Evolutionary conservation across 2,797 vertebrate genomes (phyloP), one percentile per base, ranked within the genome.

Genomic region (Poeciliopsis presidionis): DNA sequence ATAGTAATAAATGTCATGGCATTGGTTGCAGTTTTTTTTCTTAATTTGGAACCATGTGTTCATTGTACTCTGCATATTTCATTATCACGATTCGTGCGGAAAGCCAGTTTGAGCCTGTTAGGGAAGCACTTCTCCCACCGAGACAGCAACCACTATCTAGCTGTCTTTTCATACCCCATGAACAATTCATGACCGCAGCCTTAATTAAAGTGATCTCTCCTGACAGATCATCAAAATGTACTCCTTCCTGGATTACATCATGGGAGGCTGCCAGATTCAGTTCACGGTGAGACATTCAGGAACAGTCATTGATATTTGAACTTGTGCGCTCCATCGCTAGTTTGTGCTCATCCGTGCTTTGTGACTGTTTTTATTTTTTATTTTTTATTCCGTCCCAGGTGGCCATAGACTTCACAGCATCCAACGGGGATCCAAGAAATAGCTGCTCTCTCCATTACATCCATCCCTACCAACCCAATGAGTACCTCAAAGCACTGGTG

Each of bases 181-280:
- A 59, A 76, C 69, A 72, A 47, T 72, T 65, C 1, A 63, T 73
- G 75, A 63, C 49, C 65, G 65, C 77, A 41, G 30, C 53, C 28
- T 78, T 49, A 70, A 70, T 69, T 75, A 36, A 75, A 80, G 65
- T 65, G 46, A 76, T 90, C 75, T 88, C 61, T 61, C 75, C 79
- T 81, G 87, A 72, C 95, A 99, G 98, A 97, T 99, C 89, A 98
- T 99, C 95, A 99, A 99, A 96, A 99, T 99, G 98, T 98, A 99
- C 93, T 99, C 98, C 47, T 99, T 99, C 94, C 92, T 99, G 95
- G 98, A 99, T 93, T 99, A 99, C 90, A 99, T 99, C 91, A 99
- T 99, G 98, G 98, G 98, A 78, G 98, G 98, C 92, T 99, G 98
- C 94, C 98, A 99, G 93, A 99, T 99, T 95, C 98, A 99, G 96